These are phyloP conservation scores for Tetramorium bicarinatum DNA, from an alignment of 2,888 invertebrate species.

Conservation along the genomic window DNA sequence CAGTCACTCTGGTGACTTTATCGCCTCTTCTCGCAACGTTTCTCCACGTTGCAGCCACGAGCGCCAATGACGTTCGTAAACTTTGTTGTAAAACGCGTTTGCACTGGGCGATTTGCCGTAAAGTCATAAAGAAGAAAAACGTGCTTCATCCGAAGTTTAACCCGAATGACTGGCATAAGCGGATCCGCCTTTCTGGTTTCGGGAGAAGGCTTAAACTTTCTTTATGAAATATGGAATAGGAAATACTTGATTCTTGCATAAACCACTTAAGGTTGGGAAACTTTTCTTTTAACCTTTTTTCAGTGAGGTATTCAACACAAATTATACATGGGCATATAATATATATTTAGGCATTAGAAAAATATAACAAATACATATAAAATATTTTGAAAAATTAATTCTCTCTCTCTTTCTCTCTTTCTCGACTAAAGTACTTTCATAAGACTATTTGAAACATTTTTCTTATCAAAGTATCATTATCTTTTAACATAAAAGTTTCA, in stretches of 20 bases:
- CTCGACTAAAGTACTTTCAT: background rate
- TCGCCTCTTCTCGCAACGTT: constrained; percentile 19
- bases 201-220: background rate
- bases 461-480: background rate
- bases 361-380: background rate
- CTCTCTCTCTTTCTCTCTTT: background rate
- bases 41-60: background rate
- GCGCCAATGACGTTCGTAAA: constrained; percentile 18
- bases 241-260: background rate
- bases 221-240: constrained; percentile 20
- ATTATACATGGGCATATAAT: background rate
- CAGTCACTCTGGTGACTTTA: constrained; percentile 28
- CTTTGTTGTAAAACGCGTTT: constrained; percentile 28
- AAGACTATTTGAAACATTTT: background rate
- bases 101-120: constrained; percentile 7
- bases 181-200: constrained; percentile 6
- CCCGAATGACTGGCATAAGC: background rate
- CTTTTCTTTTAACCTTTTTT: background rate
- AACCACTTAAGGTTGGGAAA: background rate
- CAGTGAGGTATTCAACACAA: background rate
- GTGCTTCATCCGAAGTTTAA: background rate
- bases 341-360: background rate
- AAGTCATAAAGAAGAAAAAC: constrained; percentile 30
- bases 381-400: background rate
- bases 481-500: background rate